Evolutionary conservation across 1,140 invertebrate species (phyloP), one percentile per base, ranked within the genome.

Genomic region (Delia radicum): DNA sequence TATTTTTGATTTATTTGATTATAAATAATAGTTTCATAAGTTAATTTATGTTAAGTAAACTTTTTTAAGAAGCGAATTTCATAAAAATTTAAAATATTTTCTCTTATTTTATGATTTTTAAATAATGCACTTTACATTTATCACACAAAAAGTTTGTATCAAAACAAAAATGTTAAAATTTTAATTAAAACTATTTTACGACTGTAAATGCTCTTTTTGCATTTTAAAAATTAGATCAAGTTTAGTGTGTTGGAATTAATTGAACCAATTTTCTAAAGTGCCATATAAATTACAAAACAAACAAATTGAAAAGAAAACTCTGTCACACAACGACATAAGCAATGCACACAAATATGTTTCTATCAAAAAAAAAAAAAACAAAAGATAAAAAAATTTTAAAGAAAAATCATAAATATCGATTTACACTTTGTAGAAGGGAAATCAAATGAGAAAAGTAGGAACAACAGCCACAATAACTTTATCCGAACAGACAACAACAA

Each of bases 391-490:
- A 42, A 15, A 42, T 15, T 42, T 10, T 42, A 42, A 42, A 42
- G 37, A 8, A 42, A 42, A 42, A 42, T 42, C 37, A 65, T 65
- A 65, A 65, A 65, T 65, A 65, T 65, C 62, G 62, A 65, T 65
- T 65, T 65, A 13, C 27, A 65, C 27, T 31, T 27, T 65, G 62
- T 15, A n/a, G 7, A n/a, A 29, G 26, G 5, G 0, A 63, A 63
- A 63, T 42, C n/a, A 10, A 15, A 15, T 3, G 27, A 5, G 21
- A 65, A 65, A 65, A 65, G 27, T 29, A 31, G 62, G 15, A n/a
- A 28, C 21, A 65, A 65, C 62, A 13, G 27, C 6, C 26, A 29
- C 27, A 27, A n/a, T n/a, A n/a, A n/a, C n/a, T n/a, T n/a, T n/a
- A n/a, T n/a, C n/a, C n/a, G n/a, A 29, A 65, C 62, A 65, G 61